Conservation (phyloP, 92 coral and sea anemone genomes). For the Phenganax stokvisi region DNA sequence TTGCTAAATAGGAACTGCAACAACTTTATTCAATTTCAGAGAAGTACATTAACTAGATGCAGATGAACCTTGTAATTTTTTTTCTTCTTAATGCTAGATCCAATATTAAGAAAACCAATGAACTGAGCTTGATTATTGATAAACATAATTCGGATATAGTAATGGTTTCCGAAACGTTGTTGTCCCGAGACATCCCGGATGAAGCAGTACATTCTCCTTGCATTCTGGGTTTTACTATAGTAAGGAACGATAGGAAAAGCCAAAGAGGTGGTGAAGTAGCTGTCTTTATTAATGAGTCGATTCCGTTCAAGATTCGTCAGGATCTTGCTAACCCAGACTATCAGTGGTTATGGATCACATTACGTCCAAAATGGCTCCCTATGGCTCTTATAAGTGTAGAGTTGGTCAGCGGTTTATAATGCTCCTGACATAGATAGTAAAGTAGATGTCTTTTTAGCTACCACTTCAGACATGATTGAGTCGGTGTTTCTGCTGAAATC, state of each 20-base stretch:
- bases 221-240: not conserved
- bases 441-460: slow-evolving; percentile 1
- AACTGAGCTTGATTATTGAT: not conserved
- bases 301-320: not conserved
- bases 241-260: not conserved
- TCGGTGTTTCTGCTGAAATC: not conserved
- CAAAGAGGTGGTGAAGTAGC: slow-evolving; percentile 10
- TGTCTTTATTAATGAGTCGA: not conserved
- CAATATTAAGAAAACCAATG: not conserved
- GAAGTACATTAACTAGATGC: no score
- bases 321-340: not conserved
- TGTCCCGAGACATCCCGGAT: not conserved
- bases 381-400: not conserved
- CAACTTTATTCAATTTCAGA: no score
- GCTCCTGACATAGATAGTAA: not conserved
- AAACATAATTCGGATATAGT: not conserved
- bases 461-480: not conserved
- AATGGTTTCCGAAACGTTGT: slow-evolving; percentile 2
- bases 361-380: not conserved
- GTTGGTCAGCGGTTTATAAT: not conserved
- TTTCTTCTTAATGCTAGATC: not conserved
- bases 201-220: slow-evolving; percentile 12
- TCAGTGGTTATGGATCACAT: not conserved
- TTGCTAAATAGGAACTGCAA: no score
- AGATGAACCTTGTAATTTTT: not conserved